Evolutionary conservation across 2,888 invertebrate genomes (phyloP).

Genomic region (Caenorhabditis drosophilae): DNA sequence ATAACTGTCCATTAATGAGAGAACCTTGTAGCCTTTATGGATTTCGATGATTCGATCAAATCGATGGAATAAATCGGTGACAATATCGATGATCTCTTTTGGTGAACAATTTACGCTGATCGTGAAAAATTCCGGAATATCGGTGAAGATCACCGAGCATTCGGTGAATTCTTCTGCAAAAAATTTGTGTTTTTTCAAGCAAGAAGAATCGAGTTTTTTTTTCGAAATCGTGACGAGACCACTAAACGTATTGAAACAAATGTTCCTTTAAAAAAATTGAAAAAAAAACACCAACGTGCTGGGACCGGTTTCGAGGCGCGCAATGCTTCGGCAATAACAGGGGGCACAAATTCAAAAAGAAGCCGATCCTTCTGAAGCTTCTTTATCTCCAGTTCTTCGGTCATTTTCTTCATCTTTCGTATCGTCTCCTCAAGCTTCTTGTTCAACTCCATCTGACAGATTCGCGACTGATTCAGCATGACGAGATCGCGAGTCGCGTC

Average conservation of each 20-base stretch:
- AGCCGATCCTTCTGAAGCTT: constrained; percentile 54
- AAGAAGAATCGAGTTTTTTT: neutral
- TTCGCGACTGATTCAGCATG: constrained; percentile 64
- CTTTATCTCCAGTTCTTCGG: constrained; percentile 55
- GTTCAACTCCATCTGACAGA: constrained; percentile 65
- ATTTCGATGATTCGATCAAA: constrained; percentile 59
- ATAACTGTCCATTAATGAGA: constrained; percentile 69
- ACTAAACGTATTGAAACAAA: too few species aligned
- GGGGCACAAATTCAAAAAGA: constrained; percentile 59
- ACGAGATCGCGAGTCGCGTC: constrained; percentile 66
- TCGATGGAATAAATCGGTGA: constrained; percentile 70
- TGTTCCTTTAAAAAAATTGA: too few species aligned
- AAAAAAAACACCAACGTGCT: constrained; percentile 48
- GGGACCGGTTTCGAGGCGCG: constrained; percentile 49
- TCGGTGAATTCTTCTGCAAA: constrained; percentile 61
- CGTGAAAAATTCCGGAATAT: constrained; percentile 70
- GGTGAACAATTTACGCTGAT: constrained; percentile 66
- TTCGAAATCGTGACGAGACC: neutral
- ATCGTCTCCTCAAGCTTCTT: constrained; percentile 63
- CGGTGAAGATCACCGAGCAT: constrained; percentile 69
- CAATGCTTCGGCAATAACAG: constrained; percentile 55
- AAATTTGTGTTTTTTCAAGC: neutral
- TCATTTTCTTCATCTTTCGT: constrained; percentile 52
- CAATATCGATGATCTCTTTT: constrained; percentile 66
- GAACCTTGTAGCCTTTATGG: constrained; percentile 61